Base-by-base conservation (phyloP, 2,113 vertebrate species). In the Microcebus tavaratra region DNA sequence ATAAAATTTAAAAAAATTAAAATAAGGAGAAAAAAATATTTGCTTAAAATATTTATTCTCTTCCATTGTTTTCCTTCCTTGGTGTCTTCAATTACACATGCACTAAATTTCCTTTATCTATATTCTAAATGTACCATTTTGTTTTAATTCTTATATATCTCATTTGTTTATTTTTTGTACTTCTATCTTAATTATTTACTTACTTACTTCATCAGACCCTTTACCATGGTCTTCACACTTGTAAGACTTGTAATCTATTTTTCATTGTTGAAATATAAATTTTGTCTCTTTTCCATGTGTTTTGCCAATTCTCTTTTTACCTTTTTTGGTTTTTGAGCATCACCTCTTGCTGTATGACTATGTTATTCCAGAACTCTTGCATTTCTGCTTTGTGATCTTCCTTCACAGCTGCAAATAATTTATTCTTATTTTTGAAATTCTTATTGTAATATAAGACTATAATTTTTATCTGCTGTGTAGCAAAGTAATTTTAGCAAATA, bases 311-410 rank as follows among this genome's bases (percentile, higher is more conserved):
- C 8, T 8, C 14, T 45, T 75, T 50, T 73, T 14, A 23, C 2
- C 13, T 55, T 90, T 72, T 39, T 12, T 6, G 7, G 8, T 21
- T 81, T 61, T 50, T 61, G 27, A 12, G 6, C 12, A 6, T 72
- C 8, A 17, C 67, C 2, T 82, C 14, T 57, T 57, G 15, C 5
- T 55, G 3, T 39, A 65, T 29, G 42, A 39, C 31, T 45, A 5
- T 89, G 21, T 70, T 65, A 76, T 23, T 18, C 36, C 23, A 57
- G 55, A 91, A 65, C 15, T 86, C 8, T 85, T 81, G 48, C n/a
- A 87, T 72, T 86, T 87, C 34, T 68, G 45, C 34, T 85, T 95
- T 91, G 63, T 84, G 20, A 80, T 81, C 36, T 80, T 94, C 34
- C 31, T 68, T 55, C 2, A 65, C 11, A 81, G 17, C n/a, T 31